Evolutionary conservation across 2,888 invertebrate genomes (phyloP), one percentile per base, ranked within the genome.

Genomic region (Willowsia nigromaculata): DNA sequence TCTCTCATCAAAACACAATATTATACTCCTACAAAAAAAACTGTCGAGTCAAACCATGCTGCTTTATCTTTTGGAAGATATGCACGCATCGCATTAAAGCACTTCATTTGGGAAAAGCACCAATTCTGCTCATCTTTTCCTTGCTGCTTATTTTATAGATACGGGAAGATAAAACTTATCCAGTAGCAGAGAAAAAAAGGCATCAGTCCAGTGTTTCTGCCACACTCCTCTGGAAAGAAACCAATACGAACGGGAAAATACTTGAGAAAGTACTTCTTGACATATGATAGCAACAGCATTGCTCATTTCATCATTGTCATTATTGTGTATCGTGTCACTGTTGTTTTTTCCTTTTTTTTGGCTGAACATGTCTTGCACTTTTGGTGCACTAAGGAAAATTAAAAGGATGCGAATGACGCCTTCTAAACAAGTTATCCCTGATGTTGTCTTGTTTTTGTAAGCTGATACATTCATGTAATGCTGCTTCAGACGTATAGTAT

Each of bases 21-120:
- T 59, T 56, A 37, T 71, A 71, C 25, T 25, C 18, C 76, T 56
- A 43, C 37, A 22, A 43, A 37, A 37, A 59, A 74, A 78, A 74
- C 40, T 22, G 85, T 85, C 30, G 74, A 37, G 40, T 43, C 78
- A 78, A 68, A 53, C 30, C 6, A 37, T 81, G 80, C 33, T 85
- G 78, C 78, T 80, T 86, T 86, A 80, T 86, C 86, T 80, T 30
- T 27, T 11, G 65, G 84, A 84, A 84, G 71, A 65, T 76, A 86
- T 80, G 85, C 85, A 78, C 76, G 53, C 59, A 56, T 78, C 53
- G 33, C 53, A 78, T 78, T 78, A 50, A 53, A 33, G 76, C 76
- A 78, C 27, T 78, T 78, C 76, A 78, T 78, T 50, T 40, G 22
- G 25, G 33, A 15, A 13, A 62, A 25, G 13, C 22, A 40, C n/a